Conservation (phyloP, 2,113 vertebrate species). For the Anguilla rostrata region DNA sequence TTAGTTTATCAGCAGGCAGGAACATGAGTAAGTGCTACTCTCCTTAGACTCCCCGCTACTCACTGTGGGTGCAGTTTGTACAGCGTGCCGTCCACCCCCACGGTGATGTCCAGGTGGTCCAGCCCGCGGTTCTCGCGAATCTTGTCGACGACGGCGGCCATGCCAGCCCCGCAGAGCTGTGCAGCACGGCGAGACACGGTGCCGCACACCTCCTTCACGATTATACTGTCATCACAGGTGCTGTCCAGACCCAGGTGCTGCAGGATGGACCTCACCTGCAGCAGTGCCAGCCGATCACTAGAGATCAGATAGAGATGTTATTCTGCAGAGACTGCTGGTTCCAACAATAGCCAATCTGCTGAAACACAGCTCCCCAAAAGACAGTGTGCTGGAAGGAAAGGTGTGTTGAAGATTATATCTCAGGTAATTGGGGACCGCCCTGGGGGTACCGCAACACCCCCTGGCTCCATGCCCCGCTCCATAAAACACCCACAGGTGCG, state of each 20-base stretch:
- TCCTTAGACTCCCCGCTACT: constrained; percentile 50
- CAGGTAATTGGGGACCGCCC: no score
- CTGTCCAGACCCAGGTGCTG: constrained; percentile 86
- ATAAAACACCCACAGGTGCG: no score
- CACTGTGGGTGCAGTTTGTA: constrained; percentile 88
- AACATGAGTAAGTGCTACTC: no score
- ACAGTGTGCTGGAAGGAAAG: background rate
- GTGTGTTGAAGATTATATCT: background rate
- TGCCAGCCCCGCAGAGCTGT: constrained; percentile 84
- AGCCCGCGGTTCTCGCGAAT: constrained; percentile 73
- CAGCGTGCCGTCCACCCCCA: constrained; percentile 85
- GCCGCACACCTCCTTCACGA: constrained; percentile 86
- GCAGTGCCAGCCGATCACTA: constrained; percentile 86
- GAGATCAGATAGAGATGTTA: background rate
- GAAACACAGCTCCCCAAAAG: background rate
- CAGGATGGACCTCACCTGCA: constrained; percentile 84
- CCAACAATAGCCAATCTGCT: background rate
- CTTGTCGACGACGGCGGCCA: constrained; percentile 81
- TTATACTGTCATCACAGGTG: constrained; percentile 88
- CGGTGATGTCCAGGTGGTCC: constrained; percentile 71
- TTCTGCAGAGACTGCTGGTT: background rate
- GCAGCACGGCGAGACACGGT: constrained; percentile 81
- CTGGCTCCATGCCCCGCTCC: no score
- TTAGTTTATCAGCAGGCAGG: no score
- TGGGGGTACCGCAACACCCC: no score